Evolutionary conservation across 1,140 invertebrate genomes (phyloP), one percentile per base, ranked within the genome.

Genomic region (Alviniconcha marisindica): DNA sequence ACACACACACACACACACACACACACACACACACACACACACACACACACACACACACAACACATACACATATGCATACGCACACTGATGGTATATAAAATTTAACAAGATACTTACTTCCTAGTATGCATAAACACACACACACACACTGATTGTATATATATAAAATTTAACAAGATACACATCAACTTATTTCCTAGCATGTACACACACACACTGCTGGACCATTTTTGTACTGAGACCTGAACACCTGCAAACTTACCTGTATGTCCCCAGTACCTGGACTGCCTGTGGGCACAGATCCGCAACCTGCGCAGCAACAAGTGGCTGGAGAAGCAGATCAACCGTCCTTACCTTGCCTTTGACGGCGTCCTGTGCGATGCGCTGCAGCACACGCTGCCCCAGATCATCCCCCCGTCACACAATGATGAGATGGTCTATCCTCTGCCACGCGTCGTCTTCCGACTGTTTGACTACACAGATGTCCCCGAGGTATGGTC

Each of bases 291-390:
- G 0, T 99, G 98, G 98, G 96, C 97, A 7, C 98, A 99, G 94
- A 96, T 98, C 48, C 95, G 96, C 84, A 99, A 99, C 91, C 93
- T 99, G 24, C 95, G 96, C 56, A 96, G 96, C 88, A 97, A 99
- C 90, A 98, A 98, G 92, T 99, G 98, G 98, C 96, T 96, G 48
- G 99, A 99, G 91, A 98, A 98, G 90, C 98, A 99, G 92, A 99
- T 99, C 91, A 95, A 96, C 3, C 95, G 98, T 42, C 98, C 98
- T 0, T 99, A 99, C 92, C 94, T 99, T 24, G 97, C 97, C 0
- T 99, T 99, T 94, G 98, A 99, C 92, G 96, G 96, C 3, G 96
- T 98, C 79, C 92, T 99, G 14, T 98, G 97, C 94, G 98, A 99
- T 93, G 98, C 98, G 15, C 93, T 99, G 56, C 92, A 99, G 91